Evolutionary conservation across 2,888 invertebrate species (phyloP), one percentile per base, ranked within the genome.

Genomic region (Acanthosepion esculentum): DNA sequence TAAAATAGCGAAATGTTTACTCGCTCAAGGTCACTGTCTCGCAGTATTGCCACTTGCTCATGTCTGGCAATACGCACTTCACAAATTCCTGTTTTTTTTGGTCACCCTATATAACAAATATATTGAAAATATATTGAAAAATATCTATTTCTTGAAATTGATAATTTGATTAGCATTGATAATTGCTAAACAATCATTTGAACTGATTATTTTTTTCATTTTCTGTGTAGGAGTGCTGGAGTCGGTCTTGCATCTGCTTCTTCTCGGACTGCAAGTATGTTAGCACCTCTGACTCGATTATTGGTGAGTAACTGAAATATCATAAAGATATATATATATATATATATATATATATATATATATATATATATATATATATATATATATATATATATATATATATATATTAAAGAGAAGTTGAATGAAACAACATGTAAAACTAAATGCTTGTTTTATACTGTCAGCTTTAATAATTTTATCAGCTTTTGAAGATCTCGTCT

Each of bases 251-350:
- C 96, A 7, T 97, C 97, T 12, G 95, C 96, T 20, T 96, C 96
- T 5, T 96, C 96, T 48, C 95, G 97, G 92, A 94, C 96, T 20
- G 97, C 97, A n/a, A 96, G 96, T 55, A 96, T 97, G 95, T 92
- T 97, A 20, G 96, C 97, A 18, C 97, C 97, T 10, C 96, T 96
- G 94, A 95, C 96, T 12, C 94, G 95, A 41, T 95, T 95, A 50
- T 94, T 97, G 95, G 97, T 97, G 95, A 95, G 96, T 95, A 78
- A 78, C n/a, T n/a, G 29, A n/a, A 64, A 64, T 20, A 64, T 8
- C 8, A n/a, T n/a, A n/a, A n/a, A n/a, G n/a, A n/a, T n/a, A n/a
- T n/a, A n/a, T n/a, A n/a, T n/a, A n/a, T n/a, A n/a, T n/a, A n/a
- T n/a, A n/a, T n/a, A n/a, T n/a, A n/a, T n/a, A n/a, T n/a, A n/a